These are phyloP conservation scores for Diploscapter pachys DNA, from an alignment of 1,140 invertebrate genomes.

Conservation along the genomic window DNA sequence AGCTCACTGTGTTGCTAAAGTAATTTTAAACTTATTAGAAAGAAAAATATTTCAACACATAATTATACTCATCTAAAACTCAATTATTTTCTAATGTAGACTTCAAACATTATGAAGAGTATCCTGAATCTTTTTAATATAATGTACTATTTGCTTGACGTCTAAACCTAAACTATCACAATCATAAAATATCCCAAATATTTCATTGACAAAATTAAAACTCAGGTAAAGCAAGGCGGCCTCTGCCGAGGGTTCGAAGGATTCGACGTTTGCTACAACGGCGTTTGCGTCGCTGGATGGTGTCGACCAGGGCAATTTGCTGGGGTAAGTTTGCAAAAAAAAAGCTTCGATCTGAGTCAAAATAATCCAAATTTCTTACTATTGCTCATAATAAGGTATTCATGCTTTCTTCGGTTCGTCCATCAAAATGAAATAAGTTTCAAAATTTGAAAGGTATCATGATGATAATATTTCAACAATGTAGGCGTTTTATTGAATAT, in stretches of 20 bases:
- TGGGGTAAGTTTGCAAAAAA: neutral
- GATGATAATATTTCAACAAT: no score
- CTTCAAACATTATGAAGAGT: no score
- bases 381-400: neutral
- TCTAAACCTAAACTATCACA: neutral
- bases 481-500: no score
- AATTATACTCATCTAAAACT: neutral
- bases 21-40: neutral
- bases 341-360: neutral
- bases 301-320: conserved; percentile 35
- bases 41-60: neutral
- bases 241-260: conserved; percentile 54
- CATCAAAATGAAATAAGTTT: no score
- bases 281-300: conserved; percentile 44
- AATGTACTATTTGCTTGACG: neutral
- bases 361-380: neutral
- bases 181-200: neutral
- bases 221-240: conserved; percentile 43
- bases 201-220: neutral
- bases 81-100: no score
- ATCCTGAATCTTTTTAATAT: no score
- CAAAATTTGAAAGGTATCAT: no score
- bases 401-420: neutral
- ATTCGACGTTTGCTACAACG: conserved; percentile 48
- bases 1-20: conserved; percentile 54